Base-by-base conservation (phyloP, 35 echinoderm and acorn worm species). In the Ophioderma brevispina region DNA sequence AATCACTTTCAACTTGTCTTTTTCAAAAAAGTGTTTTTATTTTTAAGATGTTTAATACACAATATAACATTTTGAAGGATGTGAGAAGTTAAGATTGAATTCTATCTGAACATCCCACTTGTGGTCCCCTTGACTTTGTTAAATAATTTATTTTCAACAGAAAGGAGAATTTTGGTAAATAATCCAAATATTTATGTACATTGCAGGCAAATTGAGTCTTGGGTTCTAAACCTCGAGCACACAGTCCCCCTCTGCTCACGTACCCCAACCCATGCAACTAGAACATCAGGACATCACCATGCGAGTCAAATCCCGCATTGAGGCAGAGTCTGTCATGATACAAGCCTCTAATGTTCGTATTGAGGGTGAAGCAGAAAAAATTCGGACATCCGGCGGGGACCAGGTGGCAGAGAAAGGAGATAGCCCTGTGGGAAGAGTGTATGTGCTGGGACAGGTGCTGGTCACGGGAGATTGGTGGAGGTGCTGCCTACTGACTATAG, bases 401-500 rank as follows among this genome's bases (percentile, higher is more conserved):
- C n/a, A 40, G 95, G 91, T 13, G 91, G 91, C 23, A 76, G 39
- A 35, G n/a, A 46, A n/a, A 23, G 95, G 95, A 28, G 78, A 91
- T 33, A 80, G 88, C 10, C 35, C 83, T 64, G 91, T 87, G 5
- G 64, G 41, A n/a, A 37, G 64, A 37, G 36, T 77, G 17, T 38
- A 23, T 33, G 86, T 19, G 34, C 21, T 11, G 77, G 40, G 17
- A 81, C 81, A 25, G 90, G 90, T 33, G 64, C 77, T 81, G 94
- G 94, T 0, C 95, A 97, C 85, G 95, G 95, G 25, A 91, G 21
- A 93, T 76, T 79, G 95, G 95, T 21, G 95, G 95, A 82, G 87
- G 95, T 41, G 56, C 95, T 36, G 84, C 93, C 13, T 79, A 0
- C 28, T 91, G 34, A 93, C 37, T 93, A n/a, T n/a, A n/a, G n/a